Conservation (phyloP, 2,113 vertebrate genomes). For the Chinchilla lanigera region DNA sequence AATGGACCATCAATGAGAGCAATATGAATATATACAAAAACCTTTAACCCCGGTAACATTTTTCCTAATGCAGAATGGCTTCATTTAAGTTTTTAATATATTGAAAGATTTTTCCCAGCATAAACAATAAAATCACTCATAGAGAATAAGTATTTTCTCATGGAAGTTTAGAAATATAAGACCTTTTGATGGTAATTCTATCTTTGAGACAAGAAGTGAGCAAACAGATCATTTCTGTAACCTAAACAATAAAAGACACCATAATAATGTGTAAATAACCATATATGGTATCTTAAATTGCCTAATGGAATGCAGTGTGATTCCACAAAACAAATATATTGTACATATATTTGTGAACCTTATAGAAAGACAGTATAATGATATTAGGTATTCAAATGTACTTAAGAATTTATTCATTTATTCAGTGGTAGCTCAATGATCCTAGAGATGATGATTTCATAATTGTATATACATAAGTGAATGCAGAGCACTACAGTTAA, state of each 20-base stretch:
- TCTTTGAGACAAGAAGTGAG: not conserved
- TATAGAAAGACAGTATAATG: not conserved
- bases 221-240: not conserved
- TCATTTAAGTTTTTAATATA: not conserved
- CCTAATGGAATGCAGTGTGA: not conserved
- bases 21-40: not conserved
- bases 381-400: not conserved
- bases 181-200: not conserved
- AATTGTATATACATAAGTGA: not conserved
- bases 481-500: not conserved
- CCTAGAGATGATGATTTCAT: not conserved
- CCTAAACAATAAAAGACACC: not conserved
- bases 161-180: not conserved
- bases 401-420: not conserved
- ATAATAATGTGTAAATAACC: not conserved
- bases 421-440: not conserved
- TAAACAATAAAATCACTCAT: not conserved
- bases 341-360: not conserved
- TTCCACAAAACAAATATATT: not conserved
- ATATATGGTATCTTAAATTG: not conserved
- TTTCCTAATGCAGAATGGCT: not conserved
- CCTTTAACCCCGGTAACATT: not conserved
- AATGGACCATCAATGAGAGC: not conserved
- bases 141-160: not conserved
- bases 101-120: not conserved